Percentiles rank a stretch among this genome's conserved stretches.
phyloP scores from a whole-genome alignment of 2,888 invertebrate species.

The Lissocephala sabroskyi region DNA sequence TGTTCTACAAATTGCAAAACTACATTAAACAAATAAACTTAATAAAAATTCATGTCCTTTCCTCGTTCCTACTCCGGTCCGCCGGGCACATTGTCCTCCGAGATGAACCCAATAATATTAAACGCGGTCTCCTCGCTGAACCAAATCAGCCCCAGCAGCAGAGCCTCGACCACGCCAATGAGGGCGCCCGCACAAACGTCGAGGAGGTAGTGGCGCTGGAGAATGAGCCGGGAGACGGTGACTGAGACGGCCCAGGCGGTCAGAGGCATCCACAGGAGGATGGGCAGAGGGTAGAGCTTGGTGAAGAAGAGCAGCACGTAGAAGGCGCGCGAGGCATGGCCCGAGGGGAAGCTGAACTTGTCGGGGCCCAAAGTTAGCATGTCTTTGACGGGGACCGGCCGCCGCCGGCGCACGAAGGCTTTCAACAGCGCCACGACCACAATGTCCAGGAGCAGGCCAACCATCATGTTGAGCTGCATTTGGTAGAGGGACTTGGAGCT shows the following conservation, averaged over 20 bases:
- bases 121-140: slow-evolving; percentile 74
- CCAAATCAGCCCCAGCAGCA: slow-evolving; percentile 79
- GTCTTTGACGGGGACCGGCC: slow-evolving; percentile 82
- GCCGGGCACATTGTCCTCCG: slow-evolving; percentile 58
- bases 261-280: slow-evolving; percentile 77
- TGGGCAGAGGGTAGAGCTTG: slow-evolving; percentile 77
- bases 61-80: slow-evolving; percentile 13
- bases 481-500: slow-evolving; percentile 81
- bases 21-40: slow-evolving; percentile 40
- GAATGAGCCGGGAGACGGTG: slow-evolving; percentile 84
- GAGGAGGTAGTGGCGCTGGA: slow-evolving; percentile 89
- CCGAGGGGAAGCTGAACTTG: slow-evolving; percentile 94
- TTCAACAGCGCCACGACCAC: slow-evolving; percentile 84
- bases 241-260: slow-evolving; percentile 84
- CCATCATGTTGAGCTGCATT: slow-evolving; percentile 87
- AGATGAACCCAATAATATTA: slow-evolving; percentile 49
- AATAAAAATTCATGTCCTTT: slow-evolving; percentile 28
- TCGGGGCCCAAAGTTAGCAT: slow-evolving; percentile 85
- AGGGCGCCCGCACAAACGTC: slow-evolving; percentile 86
- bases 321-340: slow-evolving; percentile 90
- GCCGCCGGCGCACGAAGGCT: slow-evolving; percentile 82
- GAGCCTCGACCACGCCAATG: slow-evolving; percentile 82
- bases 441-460: slow-evolving; percentile 86
- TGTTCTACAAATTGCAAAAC: slow-evolving; percentile 60
- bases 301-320: slow-evolving; percentile 83